These are phyloP conservation scores for Clamator glandarius DNA, from an alignment of 2,797 vertebrate genomes.

Conservation along the genomic window DNA sequence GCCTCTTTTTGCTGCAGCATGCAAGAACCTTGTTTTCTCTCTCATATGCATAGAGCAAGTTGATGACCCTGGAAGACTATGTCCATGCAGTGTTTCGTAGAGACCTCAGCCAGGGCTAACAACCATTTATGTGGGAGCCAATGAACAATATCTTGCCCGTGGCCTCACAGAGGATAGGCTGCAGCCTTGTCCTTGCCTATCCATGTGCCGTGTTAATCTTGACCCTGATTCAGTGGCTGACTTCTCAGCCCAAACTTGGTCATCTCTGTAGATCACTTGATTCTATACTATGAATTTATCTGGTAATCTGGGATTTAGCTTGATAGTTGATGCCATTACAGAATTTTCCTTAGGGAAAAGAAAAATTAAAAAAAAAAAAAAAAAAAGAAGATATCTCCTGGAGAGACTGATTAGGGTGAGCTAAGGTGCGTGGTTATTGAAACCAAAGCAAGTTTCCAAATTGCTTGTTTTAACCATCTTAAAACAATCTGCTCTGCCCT, in stretches of 20 bases:
- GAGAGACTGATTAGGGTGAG: background rate
- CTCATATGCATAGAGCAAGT: rapidly evolving
- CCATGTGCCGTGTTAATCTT: background rate
- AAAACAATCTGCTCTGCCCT: background rate
- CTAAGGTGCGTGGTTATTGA: background rate
- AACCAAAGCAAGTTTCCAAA: background rate
- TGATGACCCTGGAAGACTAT: background rate
- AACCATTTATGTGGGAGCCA: background rate
- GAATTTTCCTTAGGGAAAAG: background rate
- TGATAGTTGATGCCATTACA: background rate
- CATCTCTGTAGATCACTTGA: background rate
- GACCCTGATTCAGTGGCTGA: background rate
- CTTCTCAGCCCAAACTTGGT: background rate
- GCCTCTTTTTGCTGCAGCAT: background rate
- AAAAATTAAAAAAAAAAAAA: background rate
- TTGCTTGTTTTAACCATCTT: background rate
- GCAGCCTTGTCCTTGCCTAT: background rate
- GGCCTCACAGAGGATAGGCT: background rate
- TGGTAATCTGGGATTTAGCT: background rate
- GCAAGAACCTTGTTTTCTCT: background rate
- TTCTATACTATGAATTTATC: background rate
- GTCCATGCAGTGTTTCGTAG: background rate
- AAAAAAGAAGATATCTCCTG: background rate
- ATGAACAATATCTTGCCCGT: background rate
- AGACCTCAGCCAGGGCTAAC: background rate